These are phyloP conservation scores for Griposia aprilina DNA, from an alignment of 2,888 invertebrate species.

Conservation along the genomic window DNA sequence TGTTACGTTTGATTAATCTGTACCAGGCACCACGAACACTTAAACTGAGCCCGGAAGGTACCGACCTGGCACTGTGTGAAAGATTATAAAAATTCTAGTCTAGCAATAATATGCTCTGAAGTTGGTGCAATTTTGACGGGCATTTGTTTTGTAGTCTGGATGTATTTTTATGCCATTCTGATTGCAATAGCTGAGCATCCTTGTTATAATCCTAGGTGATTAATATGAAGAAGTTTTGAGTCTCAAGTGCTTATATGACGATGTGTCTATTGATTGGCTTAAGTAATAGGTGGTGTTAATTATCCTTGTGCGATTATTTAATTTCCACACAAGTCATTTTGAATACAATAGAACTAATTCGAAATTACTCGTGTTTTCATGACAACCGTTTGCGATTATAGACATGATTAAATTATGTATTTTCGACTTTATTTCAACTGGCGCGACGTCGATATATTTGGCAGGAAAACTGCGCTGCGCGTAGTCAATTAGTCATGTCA, in stretches of 20 bases:
- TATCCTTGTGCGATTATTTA: constrained; percentile 24
- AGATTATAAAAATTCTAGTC: neutral
- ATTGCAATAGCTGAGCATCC: neutral
- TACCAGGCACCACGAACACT: neutral
- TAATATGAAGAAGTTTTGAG: constrained; percentile 6
- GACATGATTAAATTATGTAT: neutral
- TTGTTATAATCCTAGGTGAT: constrained; percentile 3
- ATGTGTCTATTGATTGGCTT: constrained; percentile 2
- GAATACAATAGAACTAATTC: neutral
- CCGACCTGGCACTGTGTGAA: neutral
- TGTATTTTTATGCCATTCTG: neutral
- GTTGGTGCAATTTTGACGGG: neutral
- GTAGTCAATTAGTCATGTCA: too few relatives aligned
- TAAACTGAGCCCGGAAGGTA: neutral
- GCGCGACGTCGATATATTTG: neutral
- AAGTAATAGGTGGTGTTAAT: constrained; percentile 11
- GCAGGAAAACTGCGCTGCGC: neutral
- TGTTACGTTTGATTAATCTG: neutral
- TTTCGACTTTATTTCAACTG: neutral
- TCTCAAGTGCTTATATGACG: constrained; percentile 23
- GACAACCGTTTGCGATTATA: neutral
- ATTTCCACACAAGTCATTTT: constrained; percentile 11
- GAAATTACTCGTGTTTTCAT: neutral
- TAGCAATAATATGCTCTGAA: neutral
- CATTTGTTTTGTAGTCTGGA: neutral